These are phyloP conservation scores for Lepus europaeus DNA, from an alignment of 2,113 vertebrate species.

Conservation along the genomic window DNA sequence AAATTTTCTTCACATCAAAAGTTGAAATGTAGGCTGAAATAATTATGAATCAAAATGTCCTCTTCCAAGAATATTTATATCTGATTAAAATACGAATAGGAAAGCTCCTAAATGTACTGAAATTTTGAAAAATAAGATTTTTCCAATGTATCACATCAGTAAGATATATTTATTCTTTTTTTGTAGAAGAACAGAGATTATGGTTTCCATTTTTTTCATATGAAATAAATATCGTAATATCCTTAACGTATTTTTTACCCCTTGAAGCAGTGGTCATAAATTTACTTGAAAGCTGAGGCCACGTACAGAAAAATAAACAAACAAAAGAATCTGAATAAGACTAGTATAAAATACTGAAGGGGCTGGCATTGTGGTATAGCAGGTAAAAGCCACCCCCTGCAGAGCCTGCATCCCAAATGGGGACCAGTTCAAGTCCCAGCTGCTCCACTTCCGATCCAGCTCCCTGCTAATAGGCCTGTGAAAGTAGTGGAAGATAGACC, in stretches of 20 bases:
- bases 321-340: not conserved
- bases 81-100: not conserved
- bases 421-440: no score
- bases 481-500: no score
- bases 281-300: not conserved
- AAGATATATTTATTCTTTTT: not conserved
- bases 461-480: no score
- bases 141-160: not conserved
- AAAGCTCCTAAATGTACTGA: not conserved
- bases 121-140: not conserved
- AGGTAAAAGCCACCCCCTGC: no score
- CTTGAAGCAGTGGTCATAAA: not conserved
- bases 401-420: no score
- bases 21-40: not conserved
- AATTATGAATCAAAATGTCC: not conserved
- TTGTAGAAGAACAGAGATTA: not conserved
- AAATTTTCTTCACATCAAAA: not conserved
- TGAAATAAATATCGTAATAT: not conserved
- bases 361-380: no score
- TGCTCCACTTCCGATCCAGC: no score
- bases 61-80: not conserved
- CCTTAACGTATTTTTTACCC: not conserved
- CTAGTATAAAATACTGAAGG: not conserved
- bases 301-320: not conserved
- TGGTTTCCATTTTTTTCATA: not conserved